Evolutionary conservation across 1,140 invertebrate genomes (phyloP).

Genomic region (Aphelinus certus): DNA sequence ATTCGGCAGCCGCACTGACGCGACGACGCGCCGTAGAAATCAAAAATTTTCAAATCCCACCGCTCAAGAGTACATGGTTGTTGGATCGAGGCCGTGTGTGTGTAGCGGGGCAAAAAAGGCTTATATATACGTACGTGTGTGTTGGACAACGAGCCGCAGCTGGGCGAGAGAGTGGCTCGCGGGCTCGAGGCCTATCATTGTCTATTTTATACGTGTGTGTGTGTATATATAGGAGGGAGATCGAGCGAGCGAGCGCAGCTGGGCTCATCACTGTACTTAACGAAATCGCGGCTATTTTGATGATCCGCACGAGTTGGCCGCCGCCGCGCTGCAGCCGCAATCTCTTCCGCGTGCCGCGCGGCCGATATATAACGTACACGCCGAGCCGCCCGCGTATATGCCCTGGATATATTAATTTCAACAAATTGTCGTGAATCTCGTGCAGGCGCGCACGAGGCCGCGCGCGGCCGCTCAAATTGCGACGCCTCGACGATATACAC

Average conservation of each 20-base stretch:
- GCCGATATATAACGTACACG: no score
- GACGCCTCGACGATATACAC: no score
- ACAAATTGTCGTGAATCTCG: slow-evolving; percentile 5
- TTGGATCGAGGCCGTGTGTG: no score
- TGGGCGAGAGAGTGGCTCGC: neutral
- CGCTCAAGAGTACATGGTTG: no score
- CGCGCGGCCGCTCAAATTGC: no score
- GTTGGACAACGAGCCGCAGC: no score
- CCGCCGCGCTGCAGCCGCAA: neutral
- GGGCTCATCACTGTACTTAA: slow-evolving; percentile 3
- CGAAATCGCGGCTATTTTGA: slow-evolving; percentile 20
- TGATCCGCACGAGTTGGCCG: neutral
- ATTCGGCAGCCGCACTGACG: no score
- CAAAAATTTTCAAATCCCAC: no score
- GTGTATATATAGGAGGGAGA: no score
- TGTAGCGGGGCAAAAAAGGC: no score
- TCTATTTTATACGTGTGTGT: slow-evolving; percentile 3
- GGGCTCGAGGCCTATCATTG: slow-evolving; percentile 3
- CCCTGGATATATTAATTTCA: slow-evolving; percentile 10
- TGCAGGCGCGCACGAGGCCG: slow-evolving; percentile 15
- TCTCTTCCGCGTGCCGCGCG: slow-evolving; percentile 1
- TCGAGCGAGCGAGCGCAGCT: neutral
- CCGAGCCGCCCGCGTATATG: neutral
- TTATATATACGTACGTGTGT: no score
- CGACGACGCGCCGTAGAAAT: no score